A percentile compares a stretch with the other conserved stretches of the same genome.
Evolutionary conservation across 2,113 vertebrate genomes (phyloP).

Genomic region (Equus przewalskii): DNA sequence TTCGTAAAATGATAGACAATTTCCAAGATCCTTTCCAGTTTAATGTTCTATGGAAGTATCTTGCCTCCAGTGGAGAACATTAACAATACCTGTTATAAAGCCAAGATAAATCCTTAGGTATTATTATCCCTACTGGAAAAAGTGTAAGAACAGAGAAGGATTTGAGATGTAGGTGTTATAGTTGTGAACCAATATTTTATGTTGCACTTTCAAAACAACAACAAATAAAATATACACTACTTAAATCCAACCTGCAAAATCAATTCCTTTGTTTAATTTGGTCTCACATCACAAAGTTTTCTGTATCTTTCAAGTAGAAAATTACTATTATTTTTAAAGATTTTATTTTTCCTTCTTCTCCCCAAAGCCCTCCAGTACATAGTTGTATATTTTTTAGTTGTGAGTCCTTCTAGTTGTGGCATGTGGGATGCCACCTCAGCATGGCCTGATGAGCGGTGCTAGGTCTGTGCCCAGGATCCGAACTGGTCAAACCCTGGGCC

Average conservation of each 20-base stretch:
- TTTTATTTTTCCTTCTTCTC: no score
- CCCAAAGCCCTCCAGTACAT: no score
- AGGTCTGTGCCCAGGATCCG: no score
- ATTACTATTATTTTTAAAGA: not conserved
- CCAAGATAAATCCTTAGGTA: not conserved
- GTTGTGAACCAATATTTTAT: not conserved
- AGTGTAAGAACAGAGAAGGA: not conserved
- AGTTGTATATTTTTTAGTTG: no score
- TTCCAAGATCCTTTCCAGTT: not conserved
- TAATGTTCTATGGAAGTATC: not conserved
- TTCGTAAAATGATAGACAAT: not conserved
- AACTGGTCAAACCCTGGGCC: no score
- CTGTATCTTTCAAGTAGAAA: not conserved
- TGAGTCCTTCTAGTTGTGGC: no score
- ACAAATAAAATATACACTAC: not conserved
- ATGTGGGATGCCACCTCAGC: no score
- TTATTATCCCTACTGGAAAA: not conserved
- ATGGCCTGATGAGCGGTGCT: no score
- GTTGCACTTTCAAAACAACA: not conserved
- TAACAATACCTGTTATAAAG: not conserved
- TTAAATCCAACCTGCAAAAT: conserved; percentile 2
- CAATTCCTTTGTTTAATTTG: not conserved
- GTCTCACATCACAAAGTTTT: not conserved
- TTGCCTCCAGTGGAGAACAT: not conserved
- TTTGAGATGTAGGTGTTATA: not conserved